Base-by-base conservation (phyloP, 2,797 vertebrate species). In the Leontocebus nigricollis region DNA sequence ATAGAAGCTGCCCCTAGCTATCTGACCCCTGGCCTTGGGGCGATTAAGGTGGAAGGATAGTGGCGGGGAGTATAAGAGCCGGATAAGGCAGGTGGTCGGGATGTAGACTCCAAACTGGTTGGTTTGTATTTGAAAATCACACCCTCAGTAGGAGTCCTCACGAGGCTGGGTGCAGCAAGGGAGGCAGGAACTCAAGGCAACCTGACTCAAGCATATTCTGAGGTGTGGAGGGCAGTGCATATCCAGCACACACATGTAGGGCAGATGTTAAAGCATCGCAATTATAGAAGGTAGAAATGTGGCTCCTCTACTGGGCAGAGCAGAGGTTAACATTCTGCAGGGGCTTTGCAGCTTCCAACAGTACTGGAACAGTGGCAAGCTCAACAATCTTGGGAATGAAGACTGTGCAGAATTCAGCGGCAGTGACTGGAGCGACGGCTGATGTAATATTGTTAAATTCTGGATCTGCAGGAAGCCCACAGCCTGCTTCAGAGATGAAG, bases 381-480 rank as follows among this genome's bases (percentile, higher is more conserved):
- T 82, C 6, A 57, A 75, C 39, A 88, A 87, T 15, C 0, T 41
- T 0, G 55, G 87, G 1, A 33, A 79, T 13, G 87, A 91, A 67
- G 87, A 88, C 48, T 70, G 83, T 46, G 87, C 27, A 0, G 96
- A 91, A 24, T 50, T 93, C 1, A 4, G 30, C 3, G 24, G 46
- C 4, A 3, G 81, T 1, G 80, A 55, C 30, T 89, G 94, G 92
- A 92, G 92, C 0, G 83, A 93, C 9, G 1, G 15, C 27, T 33
- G 0, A 30, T 85, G 95, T 48, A 14, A 80, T 0, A 0, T 13
- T 11, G 39, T 26, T 8, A 95, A 81, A 7, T 87, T 82, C 92
- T 95, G 94, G 88, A 11, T 89, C 46, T 95, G 94, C 84, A 88
- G 81, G 27, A 57, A 15, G 20, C 11, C 61, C 1, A 10, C 44